A percentile compares a stretch with the other conserved stretches of the same genome.
These are phyloP conservation scores for Euclidia mi DNA, from an alignment of 2,888 invertebrate genomes.

Conservation along the genomic window DNA sequence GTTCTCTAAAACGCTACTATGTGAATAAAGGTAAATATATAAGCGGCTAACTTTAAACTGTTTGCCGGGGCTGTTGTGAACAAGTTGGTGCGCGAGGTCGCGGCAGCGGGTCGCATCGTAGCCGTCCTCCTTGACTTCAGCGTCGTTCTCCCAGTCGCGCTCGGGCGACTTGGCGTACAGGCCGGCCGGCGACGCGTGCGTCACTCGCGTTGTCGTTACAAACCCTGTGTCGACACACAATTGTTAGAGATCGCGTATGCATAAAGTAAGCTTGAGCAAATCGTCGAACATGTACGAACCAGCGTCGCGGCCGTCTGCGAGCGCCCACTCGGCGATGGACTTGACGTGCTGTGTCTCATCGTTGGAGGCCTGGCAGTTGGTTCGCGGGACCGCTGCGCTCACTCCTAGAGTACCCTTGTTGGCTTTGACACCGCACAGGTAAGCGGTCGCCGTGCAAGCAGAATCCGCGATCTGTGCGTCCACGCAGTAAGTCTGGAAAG, in stretches of 20 bases:
- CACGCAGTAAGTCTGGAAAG: constrained; percentile 88
- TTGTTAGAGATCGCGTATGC: too few relatives aligned
- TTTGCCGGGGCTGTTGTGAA: constrained; percentile 91
- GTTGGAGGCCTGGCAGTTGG: constrained; percentile 90
- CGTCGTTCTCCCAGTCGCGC: constrained; percentile 93
- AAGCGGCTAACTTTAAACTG: constrained; percentile 90
- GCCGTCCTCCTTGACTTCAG: constrained; percentile 75
- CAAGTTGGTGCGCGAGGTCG: constrained; percentile 93
- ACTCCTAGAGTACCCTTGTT: constrained; percentile 92
- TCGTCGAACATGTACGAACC: constrained; percentile 57
- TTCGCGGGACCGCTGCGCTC: constrained; percentile 89
- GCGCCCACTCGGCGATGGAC: constrained; percentile 92
- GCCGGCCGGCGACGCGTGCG: constrained; percentile 94
- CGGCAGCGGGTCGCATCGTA: constrained; percentile 38
- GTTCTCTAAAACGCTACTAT: not conserved
- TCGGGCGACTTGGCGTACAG: constrained; percentile 92
- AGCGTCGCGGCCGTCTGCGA: constrained; percentile 80
- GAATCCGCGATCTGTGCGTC: constrained; percentile 92
- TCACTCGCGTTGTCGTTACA: constrained; percentile 94
- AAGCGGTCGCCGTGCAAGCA: constrained; percentile 93
- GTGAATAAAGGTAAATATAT: not conserved
- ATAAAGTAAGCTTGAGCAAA: too few relatives aligned
- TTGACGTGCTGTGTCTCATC: constrained; percentile 86
- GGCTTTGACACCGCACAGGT: constrained; percentile 92
- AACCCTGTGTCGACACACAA: too few relatives aligned